Evolutionary conservation across 2,797 vertebrate species (phyloP).

Genomic region (Okamejei kenojei): DNA sequence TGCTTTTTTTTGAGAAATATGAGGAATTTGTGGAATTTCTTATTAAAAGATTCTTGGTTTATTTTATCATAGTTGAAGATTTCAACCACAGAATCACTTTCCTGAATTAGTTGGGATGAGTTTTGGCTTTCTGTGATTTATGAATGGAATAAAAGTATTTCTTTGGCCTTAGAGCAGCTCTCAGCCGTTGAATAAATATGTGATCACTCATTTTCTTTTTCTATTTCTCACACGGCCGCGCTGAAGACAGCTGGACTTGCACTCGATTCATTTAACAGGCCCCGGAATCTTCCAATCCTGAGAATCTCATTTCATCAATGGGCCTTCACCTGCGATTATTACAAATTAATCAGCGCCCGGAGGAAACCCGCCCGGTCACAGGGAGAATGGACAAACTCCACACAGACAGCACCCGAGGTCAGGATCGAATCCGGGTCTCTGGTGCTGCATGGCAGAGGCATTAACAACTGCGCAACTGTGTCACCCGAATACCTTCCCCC

Average conservation of each 20-base stretch:
- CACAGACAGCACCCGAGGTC: too few species aligned
- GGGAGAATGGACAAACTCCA: too few species aligned
- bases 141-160: too few species aligned
- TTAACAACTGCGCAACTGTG: too few species aligned
- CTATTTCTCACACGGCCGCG: not conserved
- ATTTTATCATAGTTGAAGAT: not conserved
- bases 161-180: not conserved
- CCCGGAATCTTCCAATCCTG: not conserved
- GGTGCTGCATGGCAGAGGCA: too few species aligned
- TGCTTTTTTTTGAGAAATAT: not conserved
- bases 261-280: not conserved
- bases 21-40: not conserved
- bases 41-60: slow-evolving; percentile 5
- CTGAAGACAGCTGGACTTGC: not conserved
- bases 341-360: not conserved
- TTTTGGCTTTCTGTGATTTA: not conserved
- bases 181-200: not conserved
- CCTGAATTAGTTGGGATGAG: not conserved
- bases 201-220: not conserved
- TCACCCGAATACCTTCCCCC: too few species aligned
- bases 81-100: not conserved
- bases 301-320: not conserved
- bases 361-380: too few species aligned
- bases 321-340: not conserved
- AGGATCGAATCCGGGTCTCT: too few species aligned